Evolutionary conservation across 2,888 invertebrate genomes (phyloP).

Genomic region (Macaria notata): DNA sequence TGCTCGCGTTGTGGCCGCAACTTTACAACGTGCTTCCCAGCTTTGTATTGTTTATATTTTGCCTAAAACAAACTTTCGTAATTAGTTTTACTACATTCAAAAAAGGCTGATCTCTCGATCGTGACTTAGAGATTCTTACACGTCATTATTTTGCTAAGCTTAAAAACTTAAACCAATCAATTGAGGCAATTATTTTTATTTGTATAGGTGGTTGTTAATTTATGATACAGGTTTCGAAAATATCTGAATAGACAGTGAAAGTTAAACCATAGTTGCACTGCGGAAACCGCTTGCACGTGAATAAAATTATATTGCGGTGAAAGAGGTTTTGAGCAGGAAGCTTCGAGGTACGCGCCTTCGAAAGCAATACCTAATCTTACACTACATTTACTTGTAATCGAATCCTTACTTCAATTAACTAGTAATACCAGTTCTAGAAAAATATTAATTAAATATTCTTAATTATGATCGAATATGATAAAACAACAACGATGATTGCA

Average conservation of each 20-base stretch:
- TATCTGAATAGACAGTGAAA: conserved; percentile 8
- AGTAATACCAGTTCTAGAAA: too few relatives aligned
- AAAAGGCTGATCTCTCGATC: not conserved
- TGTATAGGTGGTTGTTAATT: not conserved
- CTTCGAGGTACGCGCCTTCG: not conserved
- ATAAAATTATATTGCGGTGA: not conserved
- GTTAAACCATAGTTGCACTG: conserved; percentile 2
- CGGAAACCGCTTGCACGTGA: conserved; percentile 3
- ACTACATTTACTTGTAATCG: too few relatives aligned
- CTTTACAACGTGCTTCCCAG: too few relatives aligned
- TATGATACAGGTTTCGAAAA: not conserved
- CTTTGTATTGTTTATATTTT: too few relatives aligned
- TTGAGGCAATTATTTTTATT: too few relatives aligned
- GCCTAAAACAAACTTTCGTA: too few relatives aligned
- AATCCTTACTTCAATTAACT: too few relatives aligned
- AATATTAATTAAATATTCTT: too few relatives aligned
- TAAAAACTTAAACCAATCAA: not conserved
- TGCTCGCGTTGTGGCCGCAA: too few relatives aligned
- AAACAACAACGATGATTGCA: too few relatives aligned
- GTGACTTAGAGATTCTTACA: not conserved
- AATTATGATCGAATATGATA: too few relatives aligned
- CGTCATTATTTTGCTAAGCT: conserved; percentile 3
- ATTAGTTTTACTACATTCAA: too few relatives aligned
- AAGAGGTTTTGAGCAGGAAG: conserved; percentile 13
- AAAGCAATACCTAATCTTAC: not conserved